Evolutionary conservation across 2,113 vertebrate species (phyloP).

Genomic region (Pachypanchax playfairii): DNA sequence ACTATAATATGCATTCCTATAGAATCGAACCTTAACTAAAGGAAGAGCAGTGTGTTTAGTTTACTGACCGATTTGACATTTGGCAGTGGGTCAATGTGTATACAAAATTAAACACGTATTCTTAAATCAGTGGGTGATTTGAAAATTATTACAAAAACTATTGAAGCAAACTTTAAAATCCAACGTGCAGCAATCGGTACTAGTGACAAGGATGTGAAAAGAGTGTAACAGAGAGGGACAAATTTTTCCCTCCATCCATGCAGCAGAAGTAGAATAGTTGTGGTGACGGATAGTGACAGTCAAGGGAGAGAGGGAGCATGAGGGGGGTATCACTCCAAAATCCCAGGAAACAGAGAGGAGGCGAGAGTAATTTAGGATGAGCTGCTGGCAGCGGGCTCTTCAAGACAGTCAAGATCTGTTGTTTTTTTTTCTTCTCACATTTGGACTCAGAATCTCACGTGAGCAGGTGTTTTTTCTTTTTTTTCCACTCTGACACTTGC

Average conservation of each 20-base stretch:
- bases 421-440: conserved; percentile 37
- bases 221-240: conserved; percentile 60
- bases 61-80: conserved; percentile 27
- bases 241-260: conserved; percentile 55
- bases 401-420: conserved; percentile 20
- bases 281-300: conserved; percentile 74
- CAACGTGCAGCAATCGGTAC: conserved; percentile 40
- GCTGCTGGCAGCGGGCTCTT: conserved; percentile 26
- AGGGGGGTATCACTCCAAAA: conserved; percentile 68
- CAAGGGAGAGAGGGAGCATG: conserved; percentile 64
- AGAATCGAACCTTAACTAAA: conserved; percentile 50
- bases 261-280: conserved; percentile 71
- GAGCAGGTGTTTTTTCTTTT: conserved; percentile 1
- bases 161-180: conserved; percentile 27
- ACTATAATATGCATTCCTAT: conserved; percentile 63
- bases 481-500: conserved; percentile 1
- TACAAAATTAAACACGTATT: conserved; percentile 44
- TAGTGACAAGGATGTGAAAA: conserved; percentile 45
- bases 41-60: conserved; percentile 48
- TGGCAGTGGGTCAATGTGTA: conserved; percentile 19
- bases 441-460: conserved; percentile 12
- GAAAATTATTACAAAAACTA: conserved; percentile 2
- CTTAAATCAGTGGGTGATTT: conserved; percentile 32
- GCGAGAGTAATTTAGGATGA: conserved; percentile 63
- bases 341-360: conserved; percentile 56